phyloP scores from a whole-genome alignment of 1,140 invertebrate species.

The Apis cerana region DNA sequence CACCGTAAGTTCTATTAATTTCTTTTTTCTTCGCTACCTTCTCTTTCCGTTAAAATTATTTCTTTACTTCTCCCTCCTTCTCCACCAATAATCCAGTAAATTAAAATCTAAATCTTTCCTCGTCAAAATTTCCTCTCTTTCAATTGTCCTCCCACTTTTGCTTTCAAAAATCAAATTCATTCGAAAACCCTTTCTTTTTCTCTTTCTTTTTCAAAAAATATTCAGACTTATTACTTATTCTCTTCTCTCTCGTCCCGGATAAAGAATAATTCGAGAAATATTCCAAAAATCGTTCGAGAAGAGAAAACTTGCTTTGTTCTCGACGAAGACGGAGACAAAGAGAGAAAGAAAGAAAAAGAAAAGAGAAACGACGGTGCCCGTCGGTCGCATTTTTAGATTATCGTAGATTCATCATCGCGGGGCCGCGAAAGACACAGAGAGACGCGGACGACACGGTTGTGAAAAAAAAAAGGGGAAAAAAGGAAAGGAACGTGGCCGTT shows the following conservation, averaged over 20 bases:
- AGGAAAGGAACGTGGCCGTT: slow-evolving; percentile 28
- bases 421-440: neutral
- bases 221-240: too few relatives aligned
- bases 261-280: too few relatives aligned
- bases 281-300: too few relatives aligned
- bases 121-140: too few relatives aligned
- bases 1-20: neutral
- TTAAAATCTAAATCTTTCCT: neutral
- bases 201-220: too few relatives aligned
- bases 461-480: neutral
- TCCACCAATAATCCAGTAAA: neutral
- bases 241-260: too few relatives aligned
- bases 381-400: slow-evolving; percentile 42
- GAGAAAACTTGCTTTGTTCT: neutral
- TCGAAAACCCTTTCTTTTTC: too few relatives aligned
- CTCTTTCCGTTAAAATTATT: neutral
- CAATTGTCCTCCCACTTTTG: too few relatives aligned
- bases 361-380: neutral
- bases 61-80: neutral
- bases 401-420: slow-evolving; percentile 40
- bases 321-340: too few relatives aligned
- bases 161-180: too few relatives aligned
- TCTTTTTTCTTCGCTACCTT: too few relatives aligned
- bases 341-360: too few relatives aligned
- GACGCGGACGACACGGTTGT: slow-evolving; percentile 35